A percentile compares a stretch with the other conserved stretches of the same genome.
phyloP scores from a whole-genome alignment of 2,113 vertebrate genomes.

The Callaeas wilsoni region DNA sequence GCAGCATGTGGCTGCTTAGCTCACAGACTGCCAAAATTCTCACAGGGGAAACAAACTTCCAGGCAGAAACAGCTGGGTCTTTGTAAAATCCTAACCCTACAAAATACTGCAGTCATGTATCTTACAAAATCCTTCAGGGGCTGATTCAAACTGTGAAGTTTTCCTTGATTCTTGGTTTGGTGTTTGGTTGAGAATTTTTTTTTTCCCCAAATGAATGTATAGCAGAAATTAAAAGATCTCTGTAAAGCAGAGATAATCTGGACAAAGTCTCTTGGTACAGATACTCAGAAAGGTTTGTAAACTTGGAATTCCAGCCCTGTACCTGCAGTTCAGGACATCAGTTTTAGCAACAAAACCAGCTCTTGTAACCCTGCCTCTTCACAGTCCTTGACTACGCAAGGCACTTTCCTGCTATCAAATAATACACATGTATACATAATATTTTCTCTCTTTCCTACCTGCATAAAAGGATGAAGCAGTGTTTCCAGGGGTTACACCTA shows the following conservation, averaged over 20 bases:
- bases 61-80: not conserved
- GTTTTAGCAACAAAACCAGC: not conserved
- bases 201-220: not conserved
- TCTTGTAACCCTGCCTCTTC: not conserved
- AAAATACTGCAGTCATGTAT: no score
- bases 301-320: not conserved
- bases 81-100: not conserved
- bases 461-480: not conserved
- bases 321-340: not conserved
- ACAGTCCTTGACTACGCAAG: not conserved
- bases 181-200: not conserved
- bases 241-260: conserved; percentile 6
- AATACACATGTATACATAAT: not conserved
- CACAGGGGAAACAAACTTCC: not conserved
- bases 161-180: not conserved
- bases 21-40: not conserved
- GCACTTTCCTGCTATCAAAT: not conserved
- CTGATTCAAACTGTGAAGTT: not conserved
- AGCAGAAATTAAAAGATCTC: not conserved
- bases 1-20: conserved; percentile 64
- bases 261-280: not conserved
- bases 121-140: not conserved
- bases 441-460: not conserved
- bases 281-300: not conserved
- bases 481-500: not conserved